Conservation (phyloP, 2,797 vertebrate species). For the Acanthurus tractus region DNA sequence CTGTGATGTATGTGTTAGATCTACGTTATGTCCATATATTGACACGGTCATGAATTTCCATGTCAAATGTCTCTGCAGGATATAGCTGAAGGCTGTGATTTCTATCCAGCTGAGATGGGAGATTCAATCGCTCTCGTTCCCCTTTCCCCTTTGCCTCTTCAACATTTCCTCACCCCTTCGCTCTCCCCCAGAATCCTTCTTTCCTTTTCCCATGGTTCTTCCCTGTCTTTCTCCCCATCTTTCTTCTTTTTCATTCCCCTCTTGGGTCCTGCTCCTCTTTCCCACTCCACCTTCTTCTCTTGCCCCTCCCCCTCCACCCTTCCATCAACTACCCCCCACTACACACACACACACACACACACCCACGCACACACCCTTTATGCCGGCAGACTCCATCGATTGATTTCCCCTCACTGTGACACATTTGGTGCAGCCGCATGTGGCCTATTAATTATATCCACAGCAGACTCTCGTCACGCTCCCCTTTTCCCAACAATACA, state of each 20-base stretch:
- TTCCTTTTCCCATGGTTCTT: constrained; percentile 30
- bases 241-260: constrained; percentile 37
- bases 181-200: constrained; percentile 18
- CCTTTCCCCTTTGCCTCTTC: constrained; percentile 14
- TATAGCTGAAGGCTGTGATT: constrained; percentile 70
- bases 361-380: constrained; percentile 55
- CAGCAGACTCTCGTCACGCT: constrained; percentile 81
- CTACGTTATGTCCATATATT: constrained; percentile 73
- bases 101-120: constrained; percentile 62
- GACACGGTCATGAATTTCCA: constrained; percentile 76
- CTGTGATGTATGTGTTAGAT: constrained; percentile 72
- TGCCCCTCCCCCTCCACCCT: constrained; percentile 34
- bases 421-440: constrained; percentile 85
- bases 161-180: constrained; percentile 25
- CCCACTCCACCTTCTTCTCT: constrained; percentile 39
- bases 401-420: constrained; percentile 84
- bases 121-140: constrained; percentile 20
- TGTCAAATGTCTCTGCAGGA: constrained; percentile 76
- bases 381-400: constrained; percentile 80
- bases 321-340: constrained; percentile 34
- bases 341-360: constrained; percentile 16
- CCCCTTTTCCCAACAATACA: constrained; percentile 73
- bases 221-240: constrained; percentile 19
- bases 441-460: constrained; percentile 86
- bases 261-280: constrained; percentile 43